Conservation (phyloP, 2,113 vertebrate genomes). For the Marcusenius ussheri region DNA sequence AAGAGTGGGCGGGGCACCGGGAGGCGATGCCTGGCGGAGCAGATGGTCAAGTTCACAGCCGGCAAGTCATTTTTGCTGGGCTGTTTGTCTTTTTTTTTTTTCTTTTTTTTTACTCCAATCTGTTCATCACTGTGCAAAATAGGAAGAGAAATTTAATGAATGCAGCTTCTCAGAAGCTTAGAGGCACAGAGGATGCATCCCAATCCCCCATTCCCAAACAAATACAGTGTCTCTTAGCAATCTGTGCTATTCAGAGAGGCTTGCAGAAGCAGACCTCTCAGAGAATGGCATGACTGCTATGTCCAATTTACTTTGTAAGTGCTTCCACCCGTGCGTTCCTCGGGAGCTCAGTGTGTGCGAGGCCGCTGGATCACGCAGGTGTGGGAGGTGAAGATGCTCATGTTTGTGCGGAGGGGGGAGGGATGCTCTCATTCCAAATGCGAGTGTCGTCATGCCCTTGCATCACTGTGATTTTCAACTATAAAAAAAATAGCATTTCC, state of each 20-base stretch:
- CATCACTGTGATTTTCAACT: neutral
- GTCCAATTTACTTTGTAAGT: neutral
- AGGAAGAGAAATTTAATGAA: neutral
- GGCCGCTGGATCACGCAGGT: neutral
- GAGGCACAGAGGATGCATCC: neutral
- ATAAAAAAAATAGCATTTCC: neutral
- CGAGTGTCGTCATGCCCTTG: neutral
- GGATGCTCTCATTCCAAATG: neutral
- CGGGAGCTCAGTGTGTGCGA: neutral
- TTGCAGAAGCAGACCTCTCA: neutral
- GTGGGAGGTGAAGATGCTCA: neutral
- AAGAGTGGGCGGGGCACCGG: neutral
- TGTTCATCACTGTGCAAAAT: neutral
- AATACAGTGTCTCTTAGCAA: neutral
- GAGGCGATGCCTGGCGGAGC: neutral
- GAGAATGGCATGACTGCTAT: neutral
- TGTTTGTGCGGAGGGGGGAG: neutral
- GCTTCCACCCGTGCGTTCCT: neutral
- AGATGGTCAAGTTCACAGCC: neutral
- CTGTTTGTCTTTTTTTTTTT: neutral
- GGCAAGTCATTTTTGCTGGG: neutral
- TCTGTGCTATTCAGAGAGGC: neutral
- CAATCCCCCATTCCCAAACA: too few species aligned
- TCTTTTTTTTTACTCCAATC: neutral
- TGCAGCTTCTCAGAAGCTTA: neutral